Conservation (phyloP, 2,888 invertebrate species). For the Noctua comes region DNA sequence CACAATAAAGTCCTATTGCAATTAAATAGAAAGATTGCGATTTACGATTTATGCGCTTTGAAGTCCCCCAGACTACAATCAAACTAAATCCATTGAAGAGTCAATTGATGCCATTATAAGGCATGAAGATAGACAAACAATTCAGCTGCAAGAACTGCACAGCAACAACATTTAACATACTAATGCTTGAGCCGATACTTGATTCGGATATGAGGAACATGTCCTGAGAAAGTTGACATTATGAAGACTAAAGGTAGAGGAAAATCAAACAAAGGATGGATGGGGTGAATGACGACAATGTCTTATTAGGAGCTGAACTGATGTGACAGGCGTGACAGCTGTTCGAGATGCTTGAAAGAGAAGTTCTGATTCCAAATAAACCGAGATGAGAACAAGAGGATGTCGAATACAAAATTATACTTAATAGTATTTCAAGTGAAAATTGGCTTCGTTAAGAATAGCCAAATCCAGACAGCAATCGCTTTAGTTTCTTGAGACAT, state of each 20-base stretch:
- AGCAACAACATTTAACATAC: not conserved
- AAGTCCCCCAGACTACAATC: not conserved
- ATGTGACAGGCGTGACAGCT: not conserved
- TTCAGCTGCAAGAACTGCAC: not conserved
- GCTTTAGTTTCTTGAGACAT: constrained; percentile 23
- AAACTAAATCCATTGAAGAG: constrained; percentile 10
- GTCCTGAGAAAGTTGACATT: not conserved
- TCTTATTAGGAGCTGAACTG: not conserved
- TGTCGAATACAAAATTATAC: not conserved
- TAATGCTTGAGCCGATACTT: no score
- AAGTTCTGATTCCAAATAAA: not conserved
- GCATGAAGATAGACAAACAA: not conserved
- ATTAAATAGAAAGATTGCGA: constrained; percentile 16
- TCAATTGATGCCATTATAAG: not conserved
- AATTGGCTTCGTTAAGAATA: not conserved
- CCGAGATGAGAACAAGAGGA: not conserved
- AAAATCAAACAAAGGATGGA: no score
- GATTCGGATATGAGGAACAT: not conserved
- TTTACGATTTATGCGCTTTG: constrained; percentile 10
- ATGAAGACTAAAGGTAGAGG: not conserved
- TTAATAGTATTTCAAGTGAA: not conserved
- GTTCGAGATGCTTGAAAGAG: not conserved
- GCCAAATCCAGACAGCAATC: not conserved
- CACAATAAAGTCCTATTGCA: constrained; percentile 43
- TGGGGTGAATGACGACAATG: not conserved